Percentiles rank a stretch among this genome's conserved stretches.
Evolutionary conservation across 2,113 vertebrate genomes (phyloP).

Genomic region (Eurypyga helias): DNA sequence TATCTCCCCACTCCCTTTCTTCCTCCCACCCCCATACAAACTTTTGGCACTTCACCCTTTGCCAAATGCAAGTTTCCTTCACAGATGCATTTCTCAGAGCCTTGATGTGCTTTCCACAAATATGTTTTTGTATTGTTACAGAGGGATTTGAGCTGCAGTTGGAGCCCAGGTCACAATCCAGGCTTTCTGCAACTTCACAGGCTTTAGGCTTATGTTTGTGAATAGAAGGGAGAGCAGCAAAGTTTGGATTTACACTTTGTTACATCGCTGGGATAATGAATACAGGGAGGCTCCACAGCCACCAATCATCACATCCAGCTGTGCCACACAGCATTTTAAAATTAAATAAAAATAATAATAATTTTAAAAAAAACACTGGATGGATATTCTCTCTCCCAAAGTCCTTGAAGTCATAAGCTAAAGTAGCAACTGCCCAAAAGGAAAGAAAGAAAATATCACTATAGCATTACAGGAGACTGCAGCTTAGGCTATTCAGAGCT

Average conservation of each 20-base stretch:
- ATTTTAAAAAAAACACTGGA: too few species aligned
- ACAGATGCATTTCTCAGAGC: neutral
- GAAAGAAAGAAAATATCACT: neutral
- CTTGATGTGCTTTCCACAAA: neutral
- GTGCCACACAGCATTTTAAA: neutral
- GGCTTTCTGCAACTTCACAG: slow-evolving; percentile 15
- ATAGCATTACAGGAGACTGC: neutral
- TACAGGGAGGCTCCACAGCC: neutral
- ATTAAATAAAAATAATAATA: neutral
- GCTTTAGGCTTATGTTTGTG: neutral
- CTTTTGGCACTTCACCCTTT: neutral
- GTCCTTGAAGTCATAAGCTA: neutral
- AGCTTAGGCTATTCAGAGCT: neutral
- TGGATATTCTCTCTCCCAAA: neutral
- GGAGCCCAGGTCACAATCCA: neutral
- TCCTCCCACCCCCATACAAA: neutral
- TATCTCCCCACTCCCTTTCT: neutral
- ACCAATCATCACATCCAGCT: neutral
- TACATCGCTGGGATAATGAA: neutral
- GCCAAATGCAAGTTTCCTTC: neutral
- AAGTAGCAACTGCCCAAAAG: neutral
- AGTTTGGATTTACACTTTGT: neutral
- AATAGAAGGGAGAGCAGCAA: neutral
- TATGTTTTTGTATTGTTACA: neutral
- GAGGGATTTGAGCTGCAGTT: neutral